A percentile compares a stretch with the other conserved stretches of the same genome.
Conservation (phyloP, 2,797 vertebrate species). For the Pangasius krempfi region DNA sequence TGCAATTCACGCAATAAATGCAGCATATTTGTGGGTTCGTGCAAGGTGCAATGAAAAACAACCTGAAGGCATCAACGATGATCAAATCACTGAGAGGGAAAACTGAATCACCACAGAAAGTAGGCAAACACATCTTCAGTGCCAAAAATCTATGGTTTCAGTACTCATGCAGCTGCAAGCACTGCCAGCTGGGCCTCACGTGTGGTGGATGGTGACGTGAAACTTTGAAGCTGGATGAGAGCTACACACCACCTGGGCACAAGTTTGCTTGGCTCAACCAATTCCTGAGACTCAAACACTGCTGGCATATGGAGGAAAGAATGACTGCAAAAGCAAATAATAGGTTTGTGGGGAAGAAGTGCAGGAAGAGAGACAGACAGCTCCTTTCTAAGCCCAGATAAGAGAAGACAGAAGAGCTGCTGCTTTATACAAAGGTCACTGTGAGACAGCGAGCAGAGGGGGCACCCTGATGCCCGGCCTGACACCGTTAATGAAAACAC, state of each 20-base stretch:
- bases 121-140: constrained; percentile 39
- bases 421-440: constrained; percentile 68
- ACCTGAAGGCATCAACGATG: constrained; percentile 18
- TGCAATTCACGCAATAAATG: not conserved
- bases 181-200: constrained; percentile 53
- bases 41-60: constrained; percentile 29
- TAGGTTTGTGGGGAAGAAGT: constrained; percentile 61
- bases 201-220: constrained; percentile 35
- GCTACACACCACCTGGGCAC: constrained; percentile 53
- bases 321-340: constrained; percentile 17
- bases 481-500: constrained; percentile 72
- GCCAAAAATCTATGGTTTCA: constrained; percentile 54
- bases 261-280: constrained; percentile 44
- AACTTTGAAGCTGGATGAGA: constrained; percentile 50
- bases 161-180: constrained; percentile 49
- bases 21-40: constrained; percentile 22
- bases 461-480: constrained; percentile 74
- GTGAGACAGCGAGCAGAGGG: constrained; percentile 66
- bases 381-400: constrained; percentile 19
- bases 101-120: constrained; percentile 46
- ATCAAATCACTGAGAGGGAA: constrained; percentile 37
- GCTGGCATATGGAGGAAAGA: constrained; percentile 32
- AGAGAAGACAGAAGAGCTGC: constrained; percentile 17
- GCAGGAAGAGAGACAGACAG: constrained; percentile 59
- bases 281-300: constrained; percentile 46